phyloP scores from a whole-genome alignment of 2,113 vertebrate species.

The Nymphicus hollandicus region DNA sequence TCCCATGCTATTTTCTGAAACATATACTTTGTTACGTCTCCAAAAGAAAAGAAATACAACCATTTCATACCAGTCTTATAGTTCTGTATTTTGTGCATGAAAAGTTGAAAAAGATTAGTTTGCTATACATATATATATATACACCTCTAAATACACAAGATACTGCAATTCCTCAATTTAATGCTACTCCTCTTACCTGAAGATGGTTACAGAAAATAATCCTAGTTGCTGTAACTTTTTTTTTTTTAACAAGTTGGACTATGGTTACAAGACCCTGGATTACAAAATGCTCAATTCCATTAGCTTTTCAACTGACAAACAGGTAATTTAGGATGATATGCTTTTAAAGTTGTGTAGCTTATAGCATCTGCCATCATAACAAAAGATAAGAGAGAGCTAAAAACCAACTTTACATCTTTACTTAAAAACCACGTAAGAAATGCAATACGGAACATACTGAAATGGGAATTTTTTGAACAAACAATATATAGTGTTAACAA shows the following conservation, averaged over 20 bases:
- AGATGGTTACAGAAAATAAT: slow-evolving; percentile 41
- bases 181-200: slow-evolving; percentile 13
- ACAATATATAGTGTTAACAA: slow-evolving; percentile 59
- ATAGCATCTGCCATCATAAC: slow-evolving; percentile 10
- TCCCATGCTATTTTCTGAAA: neutral
- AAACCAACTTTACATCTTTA: slow-evolving; percentile 70
- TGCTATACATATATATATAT: slow-evolving; percentile 25
- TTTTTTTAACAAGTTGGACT: neutral
- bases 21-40: neutral
- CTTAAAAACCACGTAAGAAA: slow-evolving; percentile 75
- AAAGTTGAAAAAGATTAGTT: slow-evolving; percentile 39
- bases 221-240: neutral
- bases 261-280: slow-evolving; percentile 19
- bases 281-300: slow-evolving; percentile 47
- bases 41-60: slow-evolving; percentile 40
- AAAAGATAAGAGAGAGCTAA: slow-evolving; percentile 53
- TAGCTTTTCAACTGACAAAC: slow-evolving; percentile 4
- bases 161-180: slow-evolving; percentile 24
- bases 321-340: slow-evolving; percentile 19
- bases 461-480: slow-evolving; percentile 60
- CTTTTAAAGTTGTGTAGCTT: neutral
- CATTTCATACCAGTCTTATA: slow-evolving; percentile 28
- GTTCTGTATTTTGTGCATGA: slow-evolving; percentile 33
- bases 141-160: slow-evolving; percentile 38
- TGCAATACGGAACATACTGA: slow-evolving; percentile 68